These are phyloP conservation scores for Glyphotaelius pellucidus DNA, from an alignment of 2,888 invertebrate species.

Conservation along the genomic window DNA sequence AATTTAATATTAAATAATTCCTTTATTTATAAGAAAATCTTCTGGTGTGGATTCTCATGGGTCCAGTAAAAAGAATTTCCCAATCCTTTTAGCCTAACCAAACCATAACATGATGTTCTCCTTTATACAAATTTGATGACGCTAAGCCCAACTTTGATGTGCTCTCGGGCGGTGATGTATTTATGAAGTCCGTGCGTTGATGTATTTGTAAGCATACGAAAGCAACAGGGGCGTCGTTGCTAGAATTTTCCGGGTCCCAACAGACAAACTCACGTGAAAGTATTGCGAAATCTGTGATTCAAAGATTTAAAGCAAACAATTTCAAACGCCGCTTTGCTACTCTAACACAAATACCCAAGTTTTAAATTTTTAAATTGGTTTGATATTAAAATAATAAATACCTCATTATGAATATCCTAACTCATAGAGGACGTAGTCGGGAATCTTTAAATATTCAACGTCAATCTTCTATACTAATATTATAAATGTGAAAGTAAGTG, in stretches of 20 bases:
- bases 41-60: not conserved
- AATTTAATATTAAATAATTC: not conserved
- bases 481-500: too few species aligned
- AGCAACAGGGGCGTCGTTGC: not conserved
- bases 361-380: too few species aligned
- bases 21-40: not conserved
- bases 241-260: not conserved
- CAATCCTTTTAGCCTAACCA: not conserved
- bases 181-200: not conserved
- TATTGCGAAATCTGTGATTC: too few species aligned
- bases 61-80: not conserved
- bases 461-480: too few species aligned
- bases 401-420: too few species aligned
- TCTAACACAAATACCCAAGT: too few species aligned
- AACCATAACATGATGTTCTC: not conserved
- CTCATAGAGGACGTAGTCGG: too few species aligned
- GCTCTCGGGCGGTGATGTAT: slow-evolving; percentile 4
- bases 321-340: too few species aligned
- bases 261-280: too few species aligned
- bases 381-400: too few species aligned
- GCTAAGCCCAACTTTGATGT: not conserved
- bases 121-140: not conserved
- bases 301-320: too few species aligned
- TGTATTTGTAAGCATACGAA: not conserved
- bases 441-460: too few species aligned